These are phyloP conservation scores for Pholis gunnellus DNA, from an alignment of 2,113 vertebrate genomes.

Conservation along the genomic window DNA sequence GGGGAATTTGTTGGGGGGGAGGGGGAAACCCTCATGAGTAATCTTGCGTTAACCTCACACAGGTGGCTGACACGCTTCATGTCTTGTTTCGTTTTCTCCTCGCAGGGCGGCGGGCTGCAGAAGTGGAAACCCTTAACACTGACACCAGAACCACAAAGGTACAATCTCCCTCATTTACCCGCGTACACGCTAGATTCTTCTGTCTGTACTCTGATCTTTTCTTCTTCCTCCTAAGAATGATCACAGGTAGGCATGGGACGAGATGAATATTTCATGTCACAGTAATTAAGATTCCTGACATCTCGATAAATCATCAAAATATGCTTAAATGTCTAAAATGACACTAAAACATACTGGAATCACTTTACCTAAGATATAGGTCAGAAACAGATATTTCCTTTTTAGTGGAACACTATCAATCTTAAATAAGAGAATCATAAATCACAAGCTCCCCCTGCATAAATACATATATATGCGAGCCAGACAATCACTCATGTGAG, in stretches of 20 bases:
- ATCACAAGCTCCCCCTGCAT: neutral
- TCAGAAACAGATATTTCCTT: neutral
- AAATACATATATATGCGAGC: neutral
- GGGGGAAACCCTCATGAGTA: conserved; percentile 31
- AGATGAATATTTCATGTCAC: neutral
- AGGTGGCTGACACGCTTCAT: conserved; percentile 40
- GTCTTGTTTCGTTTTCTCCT: conserved; percentile 58
- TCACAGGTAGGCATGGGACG: neutral
- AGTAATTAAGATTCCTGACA: neutral
- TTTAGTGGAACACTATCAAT: neutral
- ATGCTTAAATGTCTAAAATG: neutral
- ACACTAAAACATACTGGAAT: neutral
- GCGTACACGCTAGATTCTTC: neutral
- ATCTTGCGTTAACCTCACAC: neutral
- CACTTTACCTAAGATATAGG: neutral
- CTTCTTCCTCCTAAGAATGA: neutral
- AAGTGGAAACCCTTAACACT: conserved; percentile 88
- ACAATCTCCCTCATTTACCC: conserved; percentile 11
- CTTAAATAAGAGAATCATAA: no score
- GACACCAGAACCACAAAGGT: conserved; percentile 91
- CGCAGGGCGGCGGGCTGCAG: conserved; percentile 84
- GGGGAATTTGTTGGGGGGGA: neutral
- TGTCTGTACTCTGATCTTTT: neutral
- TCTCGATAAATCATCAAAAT: neutral
- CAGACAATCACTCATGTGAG: no score